Evolutionary conservation across 2,113 vertebrate species (phyloP), one percentile per base, ranked within the genome.

Genomic region (Hucho hucho): DNA sequence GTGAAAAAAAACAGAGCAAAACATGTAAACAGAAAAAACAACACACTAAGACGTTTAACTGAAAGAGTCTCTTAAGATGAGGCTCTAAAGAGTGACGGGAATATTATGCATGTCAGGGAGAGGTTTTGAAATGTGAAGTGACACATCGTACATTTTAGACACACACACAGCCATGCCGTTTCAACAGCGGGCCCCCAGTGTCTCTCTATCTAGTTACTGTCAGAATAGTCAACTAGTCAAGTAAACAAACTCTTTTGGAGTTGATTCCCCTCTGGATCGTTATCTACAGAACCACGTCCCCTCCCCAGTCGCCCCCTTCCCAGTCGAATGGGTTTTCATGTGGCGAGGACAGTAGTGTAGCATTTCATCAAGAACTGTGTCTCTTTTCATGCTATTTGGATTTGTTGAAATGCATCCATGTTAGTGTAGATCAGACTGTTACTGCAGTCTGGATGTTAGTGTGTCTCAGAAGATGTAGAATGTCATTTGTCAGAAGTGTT

Each of bases 401-500:
- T 22, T 5, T 22, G 58, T 22, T 53, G 13, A 14, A 18, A 18
- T 16, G 13, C 14, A 18, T 53, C 49, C 0, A 18, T 18, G 49
- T 53, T 18, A 3, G 2, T 43, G 9, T 3, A 18, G 49, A 53
- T 53, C 49, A 53, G 49, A 53, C 18, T 22, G 58, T 61, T 20
- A 6, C 18, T 61, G 58, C 4, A 18, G 58, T 22, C 18, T 20
- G 16, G 6, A 22, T 2, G 58, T 61, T 4, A 14, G 58, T n/a
- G 82, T 87, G 90, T 90, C 90, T 73, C 81, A 80, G 86, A 79
- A 84, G 82, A 90, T 90, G 84, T 75, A 1, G 81, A 85, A 75
- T 78, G 80, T 76, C 53, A 77, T 90, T 91, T 91, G 81, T 92
- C 88, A 90, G 81, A 83, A 72, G 86, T 79, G 72, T 78, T 88